Evolutionary conservation across 2,113 vertebrate species (phyloP).

Genomic region (Tamias sibiricus): DNA sequence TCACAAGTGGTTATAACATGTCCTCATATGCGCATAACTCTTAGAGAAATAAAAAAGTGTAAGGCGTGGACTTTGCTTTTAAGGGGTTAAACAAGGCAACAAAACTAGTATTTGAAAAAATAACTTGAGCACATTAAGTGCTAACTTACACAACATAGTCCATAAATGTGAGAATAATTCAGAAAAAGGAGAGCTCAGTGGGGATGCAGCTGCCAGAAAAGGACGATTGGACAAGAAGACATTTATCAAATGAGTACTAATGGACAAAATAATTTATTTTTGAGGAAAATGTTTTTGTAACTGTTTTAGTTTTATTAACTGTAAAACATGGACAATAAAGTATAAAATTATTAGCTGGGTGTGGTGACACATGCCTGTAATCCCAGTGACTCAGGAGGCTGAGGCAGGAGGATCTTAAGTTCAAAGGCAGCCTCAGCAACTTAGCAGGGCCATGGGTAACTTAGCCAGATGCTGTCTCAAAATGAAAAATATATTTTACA

Average conservation of each 20-base stretch:
- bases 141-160: background rate
- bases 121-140: background rate
- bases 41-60: background rate
- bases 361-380: too few species aligned
- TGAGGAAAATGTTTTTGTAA: background rate
- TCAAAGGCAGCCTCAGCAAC: too few species aligned
- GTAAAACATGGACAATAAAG: background rate
- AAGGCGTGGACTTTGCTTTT: background rate
- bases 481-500: too few species aligned
- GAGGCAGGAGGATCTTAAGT: too few species aligned
- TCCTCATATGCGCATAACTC: background rate
- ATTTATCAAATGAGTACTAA: background rate
- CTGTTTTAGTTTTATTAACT: background rate
- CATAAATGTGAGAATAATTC: background rate
- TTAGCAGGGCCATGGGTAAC: too few species aligned
- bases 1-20: background rate
- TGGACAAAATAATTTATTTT: background rate
- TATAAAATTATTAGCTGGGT: background rate
- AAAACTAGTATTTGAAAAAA: conserved; percentile 42
- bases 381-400: too few species aligned
- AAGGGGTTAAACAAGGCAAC: conserved; percentile 14
- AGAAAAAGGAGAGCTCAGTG: conserved; percentile 29
- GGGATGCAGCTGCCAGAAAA: background rate
- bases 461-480: too few species aligned
- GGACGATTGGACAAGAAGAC: background rate